Percentiles rank a stretch among this genome's conserved stretches.
phyloP scores from a whole-genome alignment of 2,888 invertebrate genomes.

The Notodonta ziczac region DNA sequence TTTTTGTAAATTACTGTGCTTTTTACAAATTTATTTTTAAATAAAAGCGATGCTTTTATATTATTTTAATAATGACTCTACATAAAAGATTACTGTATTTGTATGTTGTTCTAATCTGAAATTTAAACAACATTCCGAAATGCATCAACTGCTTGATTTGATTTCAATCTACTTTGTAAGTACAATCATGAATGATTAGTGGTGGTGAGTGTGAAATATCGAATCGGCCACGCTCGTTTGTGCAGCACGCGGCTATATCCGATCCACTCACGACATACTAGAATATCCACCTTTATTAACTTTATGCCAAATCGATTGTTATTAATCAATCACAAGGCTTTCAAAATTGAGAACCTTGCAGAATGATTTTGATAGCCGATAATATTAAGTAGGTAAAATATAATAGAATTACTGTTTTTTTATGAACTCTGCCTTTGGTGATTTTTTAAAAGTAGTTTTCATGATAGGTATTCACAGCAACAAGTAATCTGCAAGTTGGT shows the following conservation, averaged over 20 bases:
- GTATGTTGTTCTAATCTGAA: background rate
- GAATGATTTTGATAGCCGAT: slow-evolving; percentile 5
- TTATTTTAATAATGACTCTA: too few species aligned
- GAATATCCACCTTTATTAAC: slow-evolving; percentile 39
- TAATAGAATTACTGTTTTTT: background rate
- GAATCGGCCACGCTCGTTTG: slow-evolving; percentile 69
- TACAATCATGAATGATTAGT: slow-evolving; percentile 74
- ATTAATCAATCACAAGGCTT: slow-evolving; percentile 20
- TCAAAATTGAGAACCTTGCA: slow-evolving; percentile 1
- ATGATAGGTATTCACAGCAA: too few species aligned
- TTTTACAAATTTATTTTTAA: too few species aligned
- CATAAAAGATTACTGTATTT: background rate
- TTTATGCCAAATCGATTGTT: slow-evolving; percentile 26
- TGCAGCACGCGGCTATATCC: slow-evolving; percentile 65
- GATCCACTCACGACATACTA: slow-evolving; percentile 54
- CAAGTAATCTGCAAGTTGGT: too few species aligned
- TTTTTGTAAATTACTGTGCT: too few species aligned
- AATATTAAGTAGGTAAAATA: background rate
- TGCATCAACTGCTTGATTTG: slow-evolving; percentile 44
- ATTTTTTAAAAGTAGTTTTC: too few species aligned
- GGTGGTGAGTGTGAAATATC: slow-evolving; percentile 77
- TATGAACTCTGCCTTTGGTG: too few species aligned
- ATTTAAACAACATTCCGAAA: slow-evolving; percentile 2
- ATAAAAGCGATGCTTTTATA: too few species aligned
- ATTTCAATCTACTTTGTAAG: slow-evolving; percentile 68